Evolutionary conservation across 2,797 vertebrate species (phyloP), one percentile per base, ranked within the genome.

Genomic region (Sus cebifrons): DNA sequence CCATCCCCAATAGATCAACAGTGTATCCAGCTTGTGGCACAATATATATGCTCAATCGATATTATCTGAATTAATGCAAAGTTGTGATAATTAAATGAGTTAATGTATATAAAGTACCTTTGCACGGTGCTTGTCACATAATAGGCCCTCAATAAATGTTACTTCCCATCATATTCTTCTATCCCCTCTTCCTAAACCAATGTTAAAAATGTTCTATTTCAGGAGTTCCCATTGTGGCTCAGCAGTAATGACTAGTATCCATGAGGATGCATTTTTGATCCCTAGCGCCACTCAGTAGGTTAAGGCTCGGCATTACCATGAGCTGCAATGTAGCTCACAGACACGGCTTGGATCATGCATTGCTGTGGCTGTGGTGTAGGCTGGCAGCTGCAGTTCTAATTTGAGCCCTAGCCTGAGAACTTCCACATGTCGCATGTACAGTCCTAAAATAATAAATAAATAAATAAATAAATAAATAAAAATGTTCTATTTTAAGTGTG

Each of bases 51-150:
- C 25, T 81, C 67, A 82, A 75, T 84, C 25, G 54, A 68, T 91
- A 85, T 17, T 74, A 58, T 13, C n/a, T 75, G 21, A 91, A 91
- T 86, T 84, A 54, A 74, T 86, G n/a, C 75, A 25, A 49, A 70
- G 4, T 44, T 86, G 10, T 83, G 68, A 94, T 70, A n/a, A 68
- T 74, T 60, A 70, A 93, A 54, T 75, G 25, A 91, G 1, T 44
- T 88, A 77, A 70, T 68, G 54, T 84, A 74, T 52, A 4, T 86
- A 89, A 89, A 93, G 12, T 89, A 79, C 8, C n/a, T 58, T 58
- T 65, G 32, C 9, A 60, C 11, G 89, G 36, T 68, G 8, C 20
- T 14, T 11, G 6, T 67, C 74, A 93, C 8, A 17, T 88, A 58
- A 71, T 79, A 75, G 73, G 4, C 60, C 12, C 21, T 68, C 52